These are phyloP conservation scores for Erinaceus europaeus DNA, from an alignment of 2,113 vertebrate species.

Conservation along the genomic window DNA sequence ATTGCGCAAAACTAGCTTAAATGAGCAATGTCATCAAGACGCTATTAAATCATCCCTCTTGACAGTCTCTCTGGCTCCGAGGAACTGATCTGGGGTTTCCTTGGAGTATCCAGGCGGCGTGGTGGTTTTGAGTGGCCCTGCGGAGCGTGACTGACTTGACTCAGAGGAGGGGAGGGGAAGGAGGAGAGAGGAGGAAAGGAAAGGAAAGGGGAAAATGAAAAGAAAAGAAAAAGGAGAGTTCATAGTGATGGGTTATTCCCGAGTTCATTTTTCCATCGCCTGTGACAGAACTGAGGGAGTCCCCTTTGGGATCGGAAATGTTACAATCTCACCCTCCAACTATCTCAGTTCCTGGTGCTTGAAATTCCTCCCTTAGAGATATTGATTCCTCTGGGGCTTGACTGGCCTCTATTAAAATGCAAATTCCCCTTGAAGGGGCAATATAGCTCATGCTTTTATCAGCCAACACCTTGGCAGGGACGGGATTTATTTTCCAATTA, in stretches of 20 bases:
- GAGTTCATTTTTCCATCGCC: not conserved
- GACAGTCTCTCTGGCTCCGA: no score
- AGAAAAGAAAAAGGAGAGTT: no score
- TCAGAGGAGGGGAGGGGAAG: no score
- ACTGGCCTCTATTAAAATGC: constrained; percentile 71
- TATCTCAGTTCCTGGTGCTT: constrained; percentile 44
- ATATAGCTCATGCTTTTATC: constrained; percentile 63
- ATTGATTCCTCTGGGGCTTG: constrained; percentile 64
- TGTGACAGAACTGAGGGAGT: not conserved
- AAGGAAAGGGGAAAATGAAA: not conserved
- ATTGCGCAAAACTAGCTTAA: not conserved
- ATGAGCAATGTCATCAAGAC: not conserved
- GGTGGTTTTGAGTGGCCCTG: no score
- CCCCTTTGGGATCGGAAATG: not conserved
- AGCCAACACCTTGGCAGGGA: constrained; percentile 43
- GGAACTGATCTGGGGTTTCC: not conserved
- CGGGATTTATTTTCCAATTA: constrained; percentile 73
- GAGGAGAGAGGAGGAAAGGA: not conserved
- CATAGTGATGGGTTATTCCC: no score
- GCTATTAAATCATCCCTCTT: not conserved
- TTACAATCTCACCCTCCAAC: not conserved
- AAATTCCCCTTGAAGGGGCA: constrained; percentile 67
- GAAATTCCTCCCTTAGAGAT: constrained; percentile 44
- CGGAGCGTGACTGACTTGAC: no score
- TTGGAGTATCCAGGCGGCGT: no score